phyloP scores from a whole-genome alignment of 2,888 invertebrate species.

The Himalopsyche japonica region DNA sequence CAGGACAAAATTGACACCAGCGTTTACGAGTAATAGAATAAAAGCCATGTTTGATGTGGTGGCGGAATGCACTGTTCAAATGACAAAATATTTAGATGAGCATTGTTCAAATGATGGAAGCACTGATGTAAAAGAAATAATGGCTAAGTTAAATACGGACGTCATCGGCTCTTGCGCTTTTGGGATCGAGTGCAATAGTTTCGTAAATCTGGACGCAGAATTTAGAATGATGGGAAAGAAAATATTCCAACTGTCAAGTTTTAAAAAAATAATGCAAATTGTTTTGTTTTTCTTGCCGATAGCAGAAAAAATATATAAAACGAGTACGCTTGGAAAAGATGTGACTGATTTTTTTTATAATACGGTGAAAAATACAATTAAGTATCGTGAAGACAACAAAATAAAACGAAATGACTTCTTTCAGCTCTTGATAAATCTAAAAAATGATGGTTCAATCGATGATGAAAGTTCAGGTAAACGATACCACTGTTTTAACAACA shows the following conservation, averaged over 20 bases:
- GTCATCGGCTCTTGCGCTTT: conserved; percentile 57
- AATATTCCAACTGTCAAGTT: neutral
- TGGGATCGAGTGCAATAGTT: conserved; percentile 53
- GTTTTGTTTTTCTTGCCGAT: conserved; percentile 10
- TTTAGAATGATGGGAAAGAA: conserved; percentile 44
- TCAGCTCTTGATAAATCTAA: conserved; percentile 59
- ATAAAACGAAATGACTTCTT: conserved; percentile 58
- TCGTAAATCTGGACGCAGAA: conserved; percentile 48
- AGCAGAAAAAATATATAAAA: neutral
- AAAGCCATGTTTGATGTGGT: conserved; percentile 60
- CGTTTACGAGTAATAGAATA: conserved; percentile 64
- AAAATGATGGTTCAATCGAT: conserved; percentile 44
- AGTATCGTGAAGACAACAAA: conserved; percentile 48
- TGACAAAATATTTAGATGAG: conserved; percentile 45
- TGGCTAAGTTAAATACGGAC: conserved; percentile 55
- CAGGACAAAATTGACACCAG: conserved; percentile 59
- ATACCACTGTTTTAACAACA: too few species aligned
- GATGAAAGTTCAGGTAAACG: conserved; percentile 11
- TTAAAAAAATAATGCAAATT: neutral
- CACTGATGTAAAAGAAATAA: conserved; percentile 48
- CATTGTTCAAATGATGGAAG: conserved; percentile 12
- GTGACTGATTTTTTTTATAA: conserved; percentile 49
- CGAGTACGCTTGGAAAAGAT: conserved; percentile 4
- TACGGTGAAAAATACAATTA: conserved; percentile 52
- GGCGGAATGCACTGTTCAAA: conserved; percentile 50